phyloP scores from a whole-genome alignment of 2,113 vertebrate species.

The Diglossa brunneiventris region DNA sequence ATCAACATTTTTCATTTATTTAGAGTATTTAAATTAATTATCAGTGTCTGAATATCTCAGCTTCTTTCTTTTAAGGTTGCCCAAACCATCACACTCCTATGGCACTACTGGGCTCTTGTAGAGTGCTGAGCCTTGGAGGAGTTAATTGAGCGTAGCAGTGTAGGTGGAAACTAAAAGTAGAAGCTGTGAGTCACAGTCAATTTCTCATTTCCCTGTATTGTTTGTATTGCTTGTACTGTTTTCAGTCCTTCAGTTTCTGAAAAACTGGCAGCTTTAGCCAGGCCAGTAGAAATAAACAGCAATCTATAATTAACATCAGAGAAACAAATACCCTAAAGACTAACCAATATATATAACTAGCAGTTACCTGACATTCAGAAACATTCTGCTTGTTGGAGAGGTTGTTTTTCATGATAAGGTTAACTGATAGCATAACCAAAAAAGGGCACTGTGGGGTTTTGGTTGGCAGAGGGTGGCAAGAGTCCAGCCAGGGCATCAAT shows the following conservation, averaged over 20 bases:
- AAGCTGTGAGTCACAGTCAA: constrained; percentile 23
- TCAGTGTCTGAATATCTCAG: not conserved
- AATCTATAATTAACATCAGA: not conserved
- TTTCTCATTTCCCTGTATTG: not conserved
- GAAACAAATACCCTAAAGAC: not conserved
- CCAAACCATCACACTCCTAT: not conserved
- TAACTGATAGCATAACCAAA: not conserved
- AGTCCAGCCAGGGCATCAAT: not conserved
- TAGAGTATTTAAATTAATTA: not conserved
- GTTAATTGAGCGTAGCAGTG: constrained; percentile 17
- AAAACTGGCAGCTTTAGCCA: not conserved
- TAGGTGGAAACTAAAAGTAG: constrained; percentile 28
- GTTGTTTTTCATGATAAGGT: not conserved
- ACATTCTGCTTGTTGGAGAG: not conserved
- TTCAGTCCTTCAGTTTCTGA: not conserved
- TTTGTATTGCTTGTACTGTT: constrained; percentile 8
- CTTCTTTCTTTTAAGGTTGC: not conserved
- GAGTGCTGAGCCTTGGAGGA: not conserved
- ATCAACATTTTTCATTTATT: not conserved
- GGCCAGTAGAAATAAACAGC: not conserved
- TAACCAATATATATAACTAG: not conserved
- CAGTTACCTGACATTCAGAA: not conserved
- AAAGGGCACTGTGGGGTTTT: not conserved
- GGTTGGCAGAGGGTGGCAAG: not conserved
- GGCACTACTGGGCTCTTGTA: not conserved